A percentile compares a stretch with the other conserved stretches of the same genome.
These are phyloP conservation scores for Umimayanthus chanpuru DNA, from an alignment of 92 coral and sea anemone species.

Conservation along the genomic window DNA sequence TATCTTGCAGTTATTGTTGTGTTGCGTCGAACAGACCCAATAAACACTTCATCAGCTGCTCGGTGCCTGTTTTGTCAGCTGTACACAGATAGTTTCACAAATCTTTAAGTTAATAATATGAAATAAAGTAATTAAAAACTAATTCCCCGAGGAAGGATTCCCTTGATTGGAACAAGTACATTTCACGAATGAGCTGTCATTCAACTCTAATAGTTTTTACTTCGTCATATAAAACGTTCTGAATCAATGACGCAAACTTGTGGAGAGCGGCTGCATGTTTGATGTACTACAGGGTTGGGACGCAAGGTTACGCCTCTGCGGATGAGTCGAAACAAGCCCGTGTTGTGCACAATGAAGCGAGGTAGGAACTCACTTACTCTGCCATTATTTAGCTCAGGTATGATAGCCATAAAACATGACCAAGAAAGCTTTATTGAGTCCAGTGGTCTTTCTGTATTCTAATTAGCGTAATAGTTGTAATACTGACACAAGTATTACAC, in stretches of 20 bases:
- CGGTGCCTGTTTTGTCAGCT: not conserved
- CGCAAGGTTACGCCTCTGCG: too few species aligned
- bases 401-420: not conserved
- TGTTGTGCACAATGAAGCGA: not conserved
- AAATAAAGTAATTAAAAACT: constrained; percentile 39
- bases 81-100: not conserved
- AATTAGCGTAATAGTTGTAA: not conserved
- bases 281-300: not conserved
- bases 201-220: constrained; percentile 7
- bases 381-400: not conserved
- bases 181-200: constrained; percentile 20
- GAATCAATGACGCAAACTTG: not conserved
- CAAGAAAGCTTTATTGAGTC: not conserved
- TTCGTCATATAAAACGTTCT: constrained; percentile 1
- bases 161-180: constrained; percentile 20
- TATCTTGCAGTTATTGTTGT: not conserved
- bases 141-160: constrained; percentile 37
- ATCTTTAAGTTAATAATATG: constrained; percentile 22
- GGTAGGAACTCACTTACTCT: not conserved
- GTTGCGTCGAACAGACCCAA: not conserved
- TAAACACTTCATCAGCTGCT: constrained; percentile 6
- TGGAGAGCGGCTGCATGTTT: not conserved
- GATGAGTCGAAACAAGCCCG: too few species aligned
- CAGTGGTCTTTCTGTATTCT: not conserved
- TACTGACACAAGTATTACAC: not conserved